A percentile compares a stretch with the other conserved stretches of the same genome.
phyloP scores from a whole-genome alignment of 2,888 invertebrate species.

The Argyresthia goedartella region DNA sequence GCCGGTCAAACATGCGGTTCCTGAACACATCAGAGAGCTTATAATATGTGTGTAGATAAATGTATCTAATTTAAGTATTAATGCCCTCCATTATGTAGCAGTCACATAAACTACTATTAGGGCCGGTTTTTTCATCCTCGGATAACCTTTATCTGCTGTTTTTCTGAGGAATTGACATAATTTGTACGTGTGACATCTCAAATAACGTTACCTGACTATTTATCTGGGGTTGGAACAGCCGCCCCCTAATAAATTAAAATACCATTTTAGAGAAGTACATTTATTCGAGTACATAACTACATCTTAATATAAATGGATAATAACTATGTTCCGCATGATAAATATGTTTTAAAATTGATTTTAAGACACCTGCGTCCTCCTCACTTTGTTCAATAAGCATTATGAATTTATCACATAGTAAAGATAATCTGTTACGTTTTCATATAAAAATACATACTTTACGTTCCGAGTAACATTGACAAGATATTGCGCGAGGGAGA shows the following conservation, averaged over 20 bases:
- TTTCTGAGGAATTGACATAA: too few relatives aligned
- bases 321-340: slow-evolving; percentile 66
- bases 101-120: too few relatives aligned
- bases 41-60: too few relatives aligned
- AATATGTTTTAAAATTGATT: slow-evolving; percentile 60
- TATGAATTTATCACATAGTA: slow-evolving; percentile 48
- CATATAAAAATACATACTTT: slow-evolving; percentile 54
- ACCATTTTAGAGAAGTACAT: slow-evolving; percentile 63
- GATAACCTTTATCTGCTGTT: too few relatives aligned
- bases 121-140: too few relatives aligned
- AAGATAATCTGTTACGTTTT: slow-evolving; percentile 43
- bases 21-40: too few relatives aligned
- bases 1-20: too few relatives aligned
- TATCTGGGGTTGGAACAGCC: too few relatives aligned
- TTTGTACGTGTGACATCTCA: too few relatives aligned
- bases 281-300: slow-evolving; percentile 73
- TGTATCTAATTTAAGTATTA: too few relatives aligned
- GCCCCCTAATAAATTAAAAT: slow-evolving; percentile 30
- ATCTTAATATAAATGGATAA: slow-evolving; percentile 68
- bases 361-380: slow-evolving; percentile 48
- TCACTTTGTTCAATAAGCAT: slow-evolving; percentile 36
- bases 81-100: too few relatives aligned
- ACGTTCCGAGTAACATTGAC: slow-evolving; percentile 29
- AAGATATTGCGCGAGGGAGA: slow-evolving; percentile 1
- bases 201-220: too few relatives aligned